Percentiles rank a stretch among this genome's conserved stretches.
phyloP scores from a whole-genome alignment of 2,888 invertebrate genomes.

The Papilio gigon region DNA sequence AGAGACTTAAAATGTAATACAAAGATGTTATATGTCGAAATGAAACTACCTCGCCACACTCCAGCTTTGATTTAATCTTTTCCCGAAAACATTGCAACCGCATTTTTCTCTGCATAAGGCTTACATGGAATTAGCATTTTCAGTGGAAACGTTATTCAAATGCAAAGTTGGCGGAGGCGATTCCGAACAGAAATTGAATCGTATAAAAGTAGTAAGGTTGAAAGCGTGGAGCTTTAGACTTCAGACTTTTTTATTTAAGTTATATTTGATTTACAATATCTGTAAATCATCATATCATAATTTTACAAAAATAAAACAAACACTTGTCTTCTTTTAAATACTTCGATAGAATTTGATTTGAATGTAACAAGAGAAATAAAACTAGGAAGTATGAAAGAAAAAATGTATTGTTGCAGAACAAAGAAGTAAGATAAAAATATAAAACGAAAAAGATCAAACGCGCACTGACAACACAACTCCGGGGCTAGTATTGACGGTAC shows the following conservation, averaged over 20 bases:
- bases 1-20: neutral
- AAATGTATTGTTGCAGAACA: too few relatives aligned
- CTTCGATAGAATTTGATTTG: too few relatives aligned
- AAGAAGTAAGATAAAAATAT: too few relatives aligned
- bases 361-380: too few relatives aligned
- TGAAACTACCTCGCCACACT: neutral
- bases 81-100: slow-evolving; percentile 15
- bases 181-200: slow-evolving; percentile 36
- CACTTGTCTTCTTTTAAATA: too few relatives aligned
- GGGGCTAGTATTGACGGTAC: too few relatives aligned
- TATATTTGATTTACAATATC: neutral
- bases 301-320: too few relatives aligned
- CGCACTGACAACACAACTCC: too few relatives aligned
- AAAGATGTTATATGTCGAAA: neutral
- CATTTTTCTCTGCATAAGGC: slow-evolving; percentile 20
- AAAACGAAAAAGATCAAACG: too few relatives aligned
- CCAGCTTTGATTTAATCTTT: slow-evolving; percentile 23
- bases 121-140: slow-evolving; percentile 35
- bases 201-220: slow-evolving; percentile 22
- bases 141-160: slow-evolving; percentile 27
- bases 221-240: neutral
- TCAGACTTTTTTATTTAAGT: neutral
- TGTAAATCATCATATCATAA: too few relatives aligned
- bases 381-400: too few relatives aligned
- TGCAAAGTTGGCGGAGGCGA: slow-evolving; percentile 19